Evolutionary conservation across 1,140 invertebrate species (phyloP).

Genomic region (Eufriesea mexicana): DNA sequence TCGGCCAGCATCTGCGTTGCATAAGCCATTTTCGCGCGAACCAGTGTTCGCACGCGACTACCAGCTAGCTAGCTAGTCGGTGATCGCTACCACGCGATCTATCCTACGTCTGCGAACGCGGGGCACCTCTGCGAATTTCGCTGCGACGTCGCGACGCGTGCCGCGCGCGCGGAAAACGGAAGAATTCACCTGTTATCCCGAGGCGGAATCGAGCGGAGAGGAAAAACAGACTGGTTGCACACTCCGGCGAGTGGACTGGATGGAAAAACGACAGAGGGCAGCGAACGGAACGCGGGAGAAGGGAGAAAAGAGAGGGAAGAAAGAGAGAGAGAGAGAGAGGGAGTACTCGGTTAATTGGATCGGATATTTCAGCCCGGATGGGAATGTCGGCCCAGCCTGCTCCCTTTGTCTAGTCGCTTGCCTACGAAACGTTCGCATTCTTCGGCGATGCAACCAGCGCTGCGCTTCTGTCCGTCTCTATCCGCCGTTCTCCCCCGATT

Average conservation of each 20-base stretch:
- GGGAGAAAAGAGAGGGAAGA: not conserved
- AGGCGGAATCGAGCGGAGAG: not conserved
- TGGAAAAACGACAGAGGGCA: not conserved
- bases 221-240: not conserved
- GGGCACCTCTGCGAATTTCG: too few relatives aligned
- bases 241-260: conserved; percentile 2
- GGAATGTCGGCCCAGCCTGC: conserved; percentile 51
- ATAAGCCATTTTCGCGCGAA: conserved; percentile 17
- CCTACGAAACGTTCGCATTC: conserved; percentile 55
- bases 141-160: too few relatives aligned
- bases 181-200: not conserved
- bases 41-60: conserved; percentile 3
- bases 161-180: not conserved
- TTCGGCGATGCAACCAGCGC: conserved; percentile 25
- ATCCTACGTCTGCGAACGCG: not conserved
- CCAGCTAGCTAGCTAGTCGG: not conserved
- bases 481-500: not conserved
- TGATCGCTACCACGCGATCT: not conserved
- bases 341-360: conserved; percentile 61
- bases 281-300: not conserved
- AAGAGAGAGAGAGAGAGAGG: not conserved
- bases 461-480: not conserved
- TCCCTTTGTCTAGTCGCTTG: conserved; percentile 58
- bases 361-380: conserved; percentile 63
- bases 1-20: conserved; percentile 20